phyloP scores from a whole-genome alignment of 2,113 vertebrate genomes.

The Brachypodius melanocephalos region DNA sequence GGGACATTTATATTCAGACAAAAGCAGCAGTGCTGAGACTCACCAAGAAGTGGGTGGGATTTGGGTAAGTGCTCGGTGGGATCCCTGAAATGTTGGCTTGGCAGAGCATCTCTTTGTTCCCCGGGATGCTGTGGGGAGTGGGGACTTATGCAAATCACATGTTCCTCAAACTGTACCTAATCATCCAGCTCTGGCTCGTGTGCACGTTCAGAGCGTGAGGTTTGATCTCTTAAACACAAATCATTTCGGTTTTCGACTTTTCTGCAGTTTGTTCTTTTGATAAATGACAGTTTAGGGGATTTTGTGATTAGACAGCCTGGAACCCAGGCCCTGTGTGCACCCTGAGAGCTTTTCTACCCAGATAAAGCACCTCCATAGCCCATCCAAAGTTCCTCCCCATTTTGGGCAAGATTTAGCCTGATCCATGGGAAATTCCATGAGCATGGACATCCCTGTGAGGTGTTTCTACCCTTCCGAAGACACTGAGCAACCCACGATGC shows the following conservation, averaged over 20 bases:
- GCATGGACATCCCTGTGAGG: rapidly evolving
- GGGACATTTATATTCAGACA: slow-evolving; percentile 47
- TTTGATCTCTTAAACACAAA: background rate
- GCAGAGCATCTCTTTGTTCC: slow-evolving; percentile 64
- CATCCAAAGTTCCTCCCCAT: background rate
- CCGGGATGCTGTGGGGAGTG: background rate
- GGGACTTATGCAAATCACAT: slow-evolving; percentile 31
- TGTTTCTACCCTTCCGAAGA: background rate
- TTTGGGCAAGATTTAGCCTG: background rate
- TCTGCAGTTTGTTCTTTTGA: background rate
- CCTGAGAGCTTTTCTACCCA: rapidly evolving
- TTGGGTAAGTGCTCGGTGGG: slow-evolving; percentile 37
- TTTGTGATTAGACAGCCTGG: background rate
- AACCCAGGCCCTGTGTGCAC: background rate
- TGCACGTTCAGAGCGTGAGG: rapidly evolving
- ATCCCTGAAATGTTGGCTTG: slow-evolving; percentile 20
- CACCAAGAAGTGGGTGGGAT: slow-evolving; percentile 53
- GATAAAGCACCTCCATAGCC: background rate
- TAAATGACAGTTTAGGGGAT: background rate
- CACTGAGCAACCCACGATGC: rapidly evolving
- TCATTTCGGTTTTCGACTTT: background rate
- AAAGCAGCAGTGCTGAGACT: slow-evolving; percentile 35
- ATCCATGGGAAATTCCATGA: rapidly evolving
- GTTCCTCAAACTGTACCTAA: background rate
- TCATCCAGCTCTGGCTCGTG: background rate